These are phyloP conservation scores for Meiosimyza decipiens DNA, from an alignment of 2,888 invertebrate species.

Conservation along the genomic window DNA sequence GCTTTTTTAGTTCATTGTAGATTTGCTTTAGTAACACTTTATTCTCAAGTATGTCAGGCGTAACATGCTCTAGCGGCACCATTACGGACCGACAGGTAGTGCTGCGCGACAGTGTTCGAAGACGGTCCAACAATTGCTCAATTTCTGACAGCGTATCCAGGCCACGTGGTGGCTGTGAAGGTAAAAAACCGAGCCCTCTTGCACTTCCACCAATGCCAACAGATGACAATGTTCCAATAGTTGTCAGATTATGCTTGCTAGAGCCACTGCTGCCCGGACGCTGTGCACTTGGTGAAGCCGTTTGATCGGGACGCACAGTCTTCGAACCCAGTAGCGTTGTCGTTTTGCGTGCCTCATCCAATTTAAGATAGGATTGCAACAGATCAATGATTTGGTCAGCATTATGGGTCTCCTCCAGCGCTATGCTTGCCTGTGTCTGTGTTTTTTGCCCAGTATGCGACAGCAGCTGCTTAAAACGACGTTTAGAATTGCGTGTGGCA, in stretches of 20 bases:
- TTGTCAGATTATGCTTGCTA: not conserved
- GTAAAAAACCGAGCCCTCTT: constrained; percentile 49
- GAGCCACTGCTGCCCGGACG: constrained; percentile 46
- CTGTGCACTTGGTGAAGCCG: constrained; percentile 59
- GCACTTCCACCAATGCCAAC: not conserved
- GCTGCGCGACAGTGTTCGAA: constrained; percentile 49
- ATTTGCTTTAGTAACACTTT: constrained; percentile 74
- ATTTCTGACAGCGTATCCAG: constrained; percentile 45
- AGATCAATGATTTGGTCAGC: constrained; percentile 57
- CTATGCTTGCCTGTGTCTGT: constrained; percentile 36
- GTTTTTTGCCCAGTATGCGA: constrained; percentile 45
- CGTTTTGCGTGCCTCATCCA: constrained; percentile 57
- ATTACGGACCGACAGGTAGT: constrained; percentile 43
- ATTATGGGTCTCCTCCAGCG: constrained; percentile 47
- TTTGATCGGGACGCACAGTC: constrained; percentile 61
- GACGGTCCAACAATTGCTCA: constrained; percentile 53
- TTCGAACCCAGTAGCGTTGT: constrained; percentile 57
- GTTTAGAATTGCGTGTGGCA: constrained; percentile 49
- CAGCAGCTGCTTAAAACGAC: constrained; percentile 51
- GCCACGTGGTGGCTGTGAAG: constrained; percentile 32
- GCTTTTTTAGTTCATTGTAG: constrained; percentile 61
- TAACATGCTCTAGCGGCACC: constrained; percentile 72
- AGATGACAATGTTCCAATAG: not conserved
- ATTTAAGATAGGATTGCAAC: constrained; percentile 54
- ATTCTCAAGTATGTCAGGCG: constrained; percentile 79